phyloP scores from a whole-genome alignment of 1,140 invertebrate species.

The Homarus americanus region DNA sequence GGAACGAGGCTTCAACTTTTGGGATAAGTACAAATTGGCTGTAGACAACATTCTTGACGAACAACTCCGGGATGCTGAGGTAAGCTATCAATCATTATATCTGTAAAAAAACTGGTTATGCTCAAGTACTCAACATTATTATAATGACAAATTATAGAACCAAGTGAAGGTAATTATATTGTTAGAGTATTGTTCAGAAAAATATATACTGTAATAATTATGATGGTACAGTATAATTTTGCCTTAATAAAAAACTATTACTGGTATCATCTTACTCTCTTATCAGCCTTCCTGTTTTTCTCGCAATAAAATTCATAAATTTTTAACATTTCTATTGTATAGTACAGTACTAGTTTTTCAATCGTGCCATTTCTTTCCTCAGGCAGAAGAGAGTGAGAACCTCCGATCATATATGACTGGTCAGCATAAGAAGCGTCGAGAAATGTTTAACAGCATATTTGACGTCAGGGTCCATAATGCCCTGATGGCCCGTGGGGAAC shows the following conservation, averaged over 20 bases:
- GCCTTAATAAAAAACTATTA: no score
- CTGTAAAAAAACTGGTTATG: no score
- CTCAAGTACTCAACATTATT: no score
- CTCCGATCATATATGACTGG: constrained; percentile 82
- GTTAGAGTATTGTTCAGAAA: no score
- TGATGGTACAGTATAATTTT: no score
- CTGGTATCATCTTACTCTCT: no score
- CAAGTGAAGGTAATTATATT: no score
- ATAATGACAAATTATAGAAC: no score
- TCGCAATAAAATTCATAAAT: no score
- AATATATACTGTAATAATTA: no score
- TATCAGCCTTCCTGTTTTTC: no score
- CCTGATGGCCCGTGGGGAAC: constrained; percentile 89
- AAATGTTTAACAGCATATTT: constrained; percentile 94
- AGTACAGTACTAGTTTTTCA: constrained; percentile 73
- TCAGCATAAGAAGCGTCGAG: constrained; percentile 87
- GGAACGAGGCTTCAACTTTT: constrained; percentile 92
- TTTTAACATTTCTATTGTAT: neutral
- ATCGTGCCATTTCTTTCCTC: constrained; percentile 70
- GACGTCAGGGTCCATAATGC: constrained; percentile 89
- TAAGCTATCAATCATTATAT: constrained; percentile 74
- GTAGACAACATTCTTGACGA: constrained; percentile 87
- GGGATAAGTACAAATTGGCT: constrained; percentile 90
- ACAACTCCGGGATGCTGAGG: constrained; percentile 83
- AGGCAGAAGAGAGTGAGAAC: constrained; percentile 82